phyloP scores from a whole-genome alignment of 2,888 invertebrate species.

The Pyrrhosoma nymphula region DNA sequence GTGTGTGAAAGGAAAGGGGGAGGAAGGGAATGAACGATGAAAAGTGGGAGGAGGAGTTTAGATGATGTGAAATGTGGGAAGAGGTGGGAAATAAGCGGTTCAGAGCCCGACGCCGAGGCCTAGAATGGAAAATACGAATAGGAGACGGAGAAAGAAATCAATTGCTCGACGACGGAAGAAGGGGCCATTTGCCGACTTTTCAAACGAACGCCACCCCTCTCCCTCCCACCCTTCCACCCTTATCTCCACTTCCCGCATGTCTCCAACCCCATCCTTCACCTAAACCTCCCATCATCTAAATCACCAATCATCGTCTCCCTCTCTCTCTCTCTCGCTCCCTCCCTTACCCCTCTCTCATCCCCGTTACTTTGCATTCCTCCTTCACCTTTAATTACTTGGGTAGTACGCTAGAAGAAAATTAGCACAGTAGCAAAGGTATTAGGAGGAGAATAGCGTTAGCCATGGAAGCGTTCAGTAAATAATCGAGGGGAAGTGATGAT shows the following conservation, averaged over 20 bases:
- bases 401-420: no score
- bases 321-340: background rate
- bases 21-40: background rate
- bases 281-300: background rate
- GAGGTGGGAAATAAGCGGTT: background rate
- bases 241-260: background rate
- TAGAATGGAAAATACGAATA: no score
- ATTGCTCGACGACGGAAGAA: constrained; percentile 51
- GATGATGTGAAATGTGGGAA: background rate
- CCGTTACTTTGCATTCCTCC: background rate
- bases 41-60: background rate
- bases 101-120: background rate
- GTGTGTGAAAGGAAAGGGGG: background rate
- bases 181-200: constrained; percentile 24
- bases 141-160: constrained; percentile 41
- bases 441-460: no score
- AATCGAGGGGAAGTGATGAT: no score
- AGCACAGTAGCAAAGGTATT: no score
- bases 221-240: background rate
- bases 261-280: background rate
- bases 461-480: no score
- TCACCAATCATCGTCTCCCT: background rate
- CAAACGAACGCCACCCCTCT: background rate
- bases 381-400: no score
- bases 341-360: background rate